Evolutionary conservation across 1,140 invertebrate genomes (phyloP), one percentile per base, ranked within the genome.

Genomic region (Diabrotica undecimpunctata): DNA sequence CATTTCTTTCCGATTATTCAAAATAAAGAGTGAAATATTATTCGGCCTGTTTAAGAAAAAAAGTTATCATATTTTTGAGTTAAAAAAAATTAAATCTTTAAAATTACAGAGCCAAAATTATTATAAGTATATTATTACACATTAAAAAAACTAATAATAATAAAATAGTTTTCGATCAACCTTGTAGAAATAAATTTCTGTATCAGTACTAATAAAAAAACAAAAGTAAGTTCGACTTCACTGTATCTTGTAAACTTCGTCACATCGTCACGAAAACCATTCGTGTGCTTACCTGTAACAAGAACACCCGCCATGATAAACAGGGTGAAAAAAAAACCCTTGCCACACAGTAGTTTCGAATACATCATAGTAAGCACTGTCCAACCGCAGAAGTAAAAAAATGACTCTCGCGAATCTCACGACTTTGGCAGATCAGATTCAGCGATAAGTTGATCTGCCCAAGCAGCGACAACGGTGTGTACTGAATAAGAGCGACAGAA

Each of bases 331-430:
- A 57, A 57, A 37, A 38, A 37, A 25, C 55, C 35, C 38, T 57
- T 57, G 55, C 35, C 55, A 36, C 55, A 57, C 55, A 57, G 55
- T 57, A 57, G 55, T 37, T 36, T 57, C 5, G 25, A 37, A 37
- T 57, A 57, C 55, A 57, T 57, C 55, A 57, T 57, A 57, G 55
- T 57, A 35, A 36, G 37, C 55, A 57, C 55, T 57, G 55, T 37
- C 36, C 25, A 6, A 13, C 53, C 25, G 25, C 25, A 25, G 46
- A 50, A 25, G 13, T 54, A 37, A 11, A 57, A 57, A 57, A 57
- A 57, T 37, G 25, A 37, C 55, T 25, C 12, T 36, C 55, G 55
- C 55, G 55, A 57, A 57, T 25, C 35, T 38, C 55, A 57, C 55
- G 55, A 57, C 10, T 38, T 38, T n/a, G 55, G 37, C 55, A 57